These are phyloP conservation scores for Malurus elegans DNA, from an alignment of 2,113 vertebrate species.

Conservation along the genomic window DNA sequence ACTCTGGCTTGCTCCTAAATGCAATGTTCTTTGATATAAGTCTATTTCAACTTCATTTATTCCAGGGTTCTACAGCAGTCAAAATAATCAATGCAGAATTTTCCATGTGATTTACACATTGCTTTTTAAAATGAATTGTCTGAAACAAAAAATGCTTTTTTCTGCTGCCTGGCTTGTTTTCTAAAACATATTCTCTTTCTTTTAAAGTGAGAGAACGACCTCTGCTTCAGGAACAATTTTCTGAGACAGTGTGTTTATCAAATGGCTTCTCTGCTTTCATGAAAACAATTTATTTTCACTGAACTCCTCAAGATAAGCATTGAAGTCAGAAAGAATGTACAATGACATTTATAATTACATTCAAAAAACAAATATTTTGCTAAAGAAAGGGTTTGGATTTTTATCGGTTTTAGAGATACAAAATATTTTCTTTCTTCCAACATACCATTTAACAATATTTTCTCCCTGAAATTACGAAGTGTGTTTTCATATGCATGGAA, in stretches of 20 bases:
- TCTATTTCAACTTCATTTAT: conserved; percentile 54
- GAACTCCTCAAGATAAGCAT: conserved; percentile 77
- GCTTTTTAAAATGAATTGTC: conserved; percentile 64
- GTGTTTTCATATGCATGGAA: conserved; percentile 15
- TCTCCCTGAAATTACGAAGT: conserved; percentile 40
- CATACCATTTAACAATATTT: not conserved
- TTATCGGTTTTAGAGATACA: conserved; percentile 26
- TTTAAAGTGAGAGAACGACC: conserved; percentile 75
- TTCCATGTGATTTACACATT: conserved; percentile 68
- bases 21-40: conserved; percentile 37
- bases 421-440: conserved; percentile 14
- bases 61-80: conserved; percentile 48
- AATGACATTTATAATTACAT: conserved; percentile 79
- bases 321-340: conserved; percentile 74
- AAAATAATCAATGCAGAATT: conserved; percentile 65
- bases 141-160: conserved; percentile 63
- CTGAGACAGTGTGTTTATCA: conserved; percentile 76
- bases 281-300: conserved; percentile 81
- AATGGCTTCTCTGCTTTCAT: conserved; percentile 78
- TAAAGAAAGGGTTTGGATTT: conserved; percentile 47
- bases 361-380: conserved; percentile 75
- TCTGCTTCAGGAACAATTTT: conserved; percentile 79
- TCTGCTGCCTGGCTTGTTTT: conserved; percentile 67
- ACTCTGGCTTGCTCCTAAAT: not conserved
- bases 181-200: conserved; percentile 72